phyloP scores from a whole-genome alignment of 2,797 vertebrate species.

The Caiman crocodilus region DNA sequence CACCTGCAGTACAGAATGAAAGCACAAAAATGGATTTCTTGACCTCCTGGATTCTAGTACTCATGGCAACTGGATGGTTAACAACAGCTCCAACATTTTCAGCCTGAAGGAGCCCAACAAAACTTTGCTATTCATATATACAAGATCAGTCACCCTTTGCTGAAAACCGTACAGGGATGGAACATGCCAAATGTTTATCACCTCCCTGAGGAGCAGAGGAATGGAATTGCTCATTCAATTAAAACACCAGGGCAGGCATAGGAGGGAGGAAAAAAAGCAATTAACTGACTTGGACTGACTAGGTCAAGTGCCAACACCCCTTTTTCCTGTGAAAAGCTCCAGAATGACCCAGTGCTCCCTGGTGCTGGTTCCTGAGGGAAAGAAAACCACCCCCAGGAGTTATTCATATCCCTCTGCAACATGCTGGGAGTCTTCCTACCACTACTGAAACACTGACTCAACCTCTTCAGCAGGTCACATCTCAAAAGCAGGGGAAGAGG shows the following conservation, averaged over 20 bases:
- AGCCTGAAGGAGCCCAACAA: not conserved
- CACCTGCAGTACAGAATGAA: constrained; percentile 82
- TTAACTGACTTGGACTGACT: not conserved
- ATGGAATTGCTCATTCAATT: not conserved
- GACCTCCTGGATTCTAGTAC: not conserved
- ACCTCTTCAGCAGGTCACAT: not conserved
- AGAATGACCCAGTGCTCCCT: not conserved
- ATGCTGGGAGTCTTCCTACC: no score
- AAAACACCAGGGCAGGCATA: rapidly evolving
- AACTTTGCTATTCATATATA: not conserved
- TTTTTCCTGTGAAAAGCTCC: no score
- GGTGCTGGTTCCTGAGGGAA: not conserved
- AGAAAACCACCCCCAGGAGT: not conserved
- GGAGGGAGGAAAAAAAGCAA: not conserved
- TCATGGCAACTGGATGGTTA: rapidly evolving
- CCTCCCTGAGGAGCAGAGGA: not conserved
- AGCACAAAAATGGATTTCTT: not conserved
- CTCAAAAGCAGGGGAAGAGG: not conserved
- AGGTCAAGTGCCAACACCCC: not conserved
- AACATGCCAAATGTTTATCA: rapidly evolving
- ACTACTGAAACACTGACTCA: no score
- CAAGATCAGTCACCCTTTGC: not conserved
- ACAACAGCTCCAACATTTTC: rapidly evolving
- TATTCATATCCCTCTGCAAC: not conserved
- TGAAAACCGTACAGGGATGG: rapidly evolving